phyloP scores from a whole-genome alignment of 2,113 vertebrate genomes.

The Hypanus sabinus region DNA sequence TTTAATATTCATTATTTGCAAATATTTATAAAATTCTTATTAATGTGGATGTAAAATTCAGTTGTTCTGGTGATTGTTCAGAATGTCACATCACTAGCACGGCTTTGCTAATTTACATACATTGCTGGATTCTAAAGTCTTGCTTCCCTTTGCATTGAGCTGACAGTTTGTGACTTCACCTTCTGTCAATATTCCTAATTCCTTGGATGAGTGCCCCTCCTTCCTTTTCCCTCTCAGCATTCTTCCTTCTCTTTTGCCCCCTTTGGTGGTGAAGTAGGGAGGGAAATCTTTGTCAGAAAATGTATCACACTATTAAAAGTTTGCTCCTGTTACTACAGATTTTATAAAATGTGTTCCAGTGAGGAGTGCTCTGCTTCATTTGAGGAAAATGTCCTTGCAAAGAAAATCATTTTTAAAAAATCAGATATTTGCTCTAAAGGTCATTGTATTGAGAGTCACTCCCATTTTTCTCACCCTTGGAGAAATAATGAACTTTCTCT shows the following conservation, averaged over 20 bases:
- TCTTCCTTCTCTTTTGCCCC: conserved; percentile 24
- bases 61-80: neutral
- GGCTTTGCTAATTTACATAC: neutral
- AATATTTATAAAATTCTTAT: neutral
- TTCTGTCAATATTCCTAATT: neutral
- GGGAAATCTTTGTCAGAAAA: neutral
- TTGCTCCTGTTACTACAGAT: neutral
- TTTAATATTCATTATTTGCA: neutral
- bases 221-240: neutral
- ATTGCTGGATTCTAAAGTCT: neutral
- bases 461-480: conserved; percentile 29
- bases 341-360: neutral
- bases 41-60: neutral
- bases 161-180: neutral
- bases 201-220: neutral
- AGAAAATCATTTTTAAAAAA: neutral
- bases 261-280: neutral
- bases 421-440: neutral
- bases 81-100: neutral
- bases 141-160: conserved; percentile 23
- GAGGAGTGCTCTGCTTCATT: neutral
- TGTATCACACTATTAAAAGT: neutral
- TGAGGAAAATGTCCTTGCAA: neutral
- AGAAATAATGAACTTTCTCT: conserved; percentile 28
- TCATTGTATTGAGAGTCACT: neutral